Conservation (phyloP, 2,113 vertebrate species). For the Numenius arquata region DNA sequence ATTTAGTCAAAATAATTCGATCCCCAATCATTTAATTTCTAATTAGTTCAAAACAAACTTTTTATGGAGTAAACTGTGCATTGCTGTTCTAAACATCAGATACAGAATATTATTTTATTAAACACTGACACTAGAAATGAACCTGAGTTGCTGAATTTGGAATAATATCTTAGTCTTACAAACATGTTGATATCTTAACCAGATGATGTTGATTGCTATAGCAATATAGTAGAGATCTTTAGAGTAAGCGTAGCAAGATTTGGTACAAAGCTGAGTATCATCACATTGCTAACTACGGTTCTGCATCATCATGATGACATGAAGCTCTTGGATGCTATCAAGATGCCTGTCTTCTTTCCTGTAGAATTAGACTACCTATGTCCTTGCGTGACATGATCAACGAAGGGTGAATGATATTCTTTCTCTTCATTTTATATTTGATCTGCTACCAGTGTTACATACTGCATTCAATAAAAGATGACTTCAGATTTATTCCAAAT, state of each 20-base stretch:
- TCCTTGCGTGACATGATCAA: neutral
- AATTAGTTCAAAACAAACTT: neutral
- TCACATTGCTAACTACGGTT: neutral
- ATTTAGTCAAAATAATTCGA: neutral
- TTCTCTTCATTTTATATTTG: neutral
- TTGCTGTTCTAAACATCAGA: neutral
- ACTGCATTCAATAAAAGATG: neutral
- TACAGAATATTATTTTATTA: neutral
- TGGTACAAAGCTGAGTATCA: neutral
- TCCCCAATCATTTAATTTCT: neutral
- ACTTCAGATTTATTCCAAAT: neutral
- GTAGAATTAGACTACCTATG: neutral
- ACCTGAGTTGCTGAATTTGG: neutral
- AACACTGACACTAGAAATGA: neutral
- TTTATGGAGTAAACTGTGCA: neutral
- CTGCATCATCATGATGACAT: accelerated
- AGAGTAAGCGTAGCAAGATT: neutral
- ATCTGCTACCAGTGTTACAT: neutral
- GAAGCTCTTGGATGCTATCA: neutral
- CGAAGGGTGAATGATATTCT: neutral
- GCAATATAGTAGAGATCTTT: neutral
- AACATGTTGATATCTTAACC: neutral
- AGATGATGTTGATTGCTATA: neutral
- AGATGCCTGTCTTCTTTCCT: neutral
- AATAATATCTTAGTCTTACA: neutral